phyloP scores from a whole-genome alignment of 2,888 invertebrate genomes.

The Morinoia aosen region DNA sequence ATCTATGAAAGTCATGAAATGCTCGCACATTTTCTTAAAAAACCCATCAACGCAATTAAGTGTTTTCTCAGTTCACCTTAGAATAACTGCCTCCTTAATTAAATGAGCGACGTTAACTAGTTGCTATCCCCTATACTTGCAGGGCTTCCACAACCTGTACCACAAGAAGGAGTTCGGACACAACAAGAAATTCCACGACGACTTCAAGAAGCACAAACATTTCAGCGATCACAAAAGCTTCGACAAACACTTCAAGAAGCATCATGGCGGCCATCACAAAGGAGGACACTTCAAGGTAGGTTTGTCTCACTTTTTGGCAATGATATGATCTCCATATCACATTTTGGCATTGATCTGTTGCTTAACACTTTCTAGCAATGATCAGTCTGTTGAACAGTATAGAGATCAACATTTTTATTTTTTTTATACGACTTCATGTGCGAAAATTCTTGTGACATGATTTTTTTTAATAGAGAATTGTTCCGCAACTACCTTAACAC shows the following conservation, averaged over 20 bases:
- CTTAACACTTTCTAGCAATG: too few species aligned
- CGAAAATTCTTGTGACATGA: background rate
- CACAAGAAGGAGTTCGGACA: slow-evolving; percentile 69
- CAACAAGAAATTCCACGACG: slow-evolving; percentile 68
- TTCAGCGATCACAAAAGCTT: slow-evolving; percentile 54
- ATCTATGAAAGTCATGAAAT: too few species aligned
- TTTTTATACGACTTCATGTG: background rate
- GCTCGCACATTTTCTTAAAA: too few species aligned
- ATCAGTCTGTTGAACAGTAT: background rate
- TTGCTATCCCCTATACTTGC: background rate
- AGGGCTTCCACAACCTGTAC: slow-evolving; percentile 68
- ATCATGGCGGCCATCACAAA: slow-evolving; percentile 55
- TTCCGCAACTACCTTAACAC: too few species aligned
- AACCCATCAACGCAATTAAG: background rate
- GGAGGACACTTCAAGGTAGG: slow-evolving; percentile 41
- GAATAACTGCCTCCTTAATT: background rate
- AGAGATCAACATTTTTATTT: too few species aligned
- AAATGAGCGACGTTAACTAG: background rate
- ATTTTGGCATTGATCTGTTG: too few species aligned
- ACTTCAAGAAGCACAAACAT: slow-evolving; percentile 56
- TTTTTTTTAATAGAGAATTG: background rate
- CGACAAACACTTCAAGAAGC: slow-evolving; percentile 54
- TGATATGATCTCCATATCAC: background rate
- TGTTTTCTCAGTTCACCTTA: background rate
- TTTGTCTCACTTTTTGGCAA: background rate